These are phyloP conservation scores for Carterocephalus palaemon DNA, from an alignment of 2,888 invertebrate genomes.

Conservation along the genomic window DNA sequence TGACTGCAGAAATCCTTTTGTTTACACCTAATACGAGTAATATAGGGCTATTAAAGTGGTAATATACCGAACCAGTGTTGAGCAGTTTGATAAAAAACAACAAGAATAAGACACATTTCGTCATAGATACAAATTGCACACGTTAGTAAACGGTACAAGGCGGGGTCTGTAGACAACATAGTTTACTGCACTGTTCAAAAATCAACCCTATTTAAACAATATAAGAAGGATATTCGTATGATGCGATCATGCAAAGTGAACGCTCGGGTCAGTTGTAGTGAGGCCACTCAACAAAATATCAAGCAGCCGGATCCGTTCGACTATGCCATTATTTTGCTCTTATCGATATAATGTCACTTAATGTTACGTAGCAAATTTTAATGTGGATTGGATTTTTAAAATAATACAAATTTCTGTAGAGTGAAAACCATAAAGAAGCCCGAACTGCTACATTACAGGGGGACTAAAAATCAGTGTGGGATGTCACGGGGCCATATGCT, in stretches of 20 bases:
- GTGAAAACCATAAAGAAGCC: too few relatives aligned
- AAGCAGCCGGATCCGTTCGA: slow-evolving; percentile 60
- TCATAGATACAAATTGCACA: slow-evolving; percentile 57
- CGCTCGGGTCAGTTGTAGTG: slow-evolving; percentile 56
- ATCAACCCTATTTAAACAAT: slow-evolving; percentile 33
- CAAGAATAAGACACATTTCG: slow-evolving; percentile 40
- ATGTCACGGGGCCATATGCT: too few relatives aligned
- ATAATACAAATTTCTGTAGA: too few relatives aligned
- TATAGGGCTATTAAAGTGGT: not conserved
- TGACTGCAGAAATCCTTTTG: slow-evolving; percentile 5
- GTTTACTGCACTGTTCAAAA: not conserved
- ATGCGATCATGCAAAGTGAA: slow-evolving; percentile 46
- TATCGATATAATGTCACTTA: slow-evolving; percentile 21
- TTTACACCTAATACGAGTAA: not conserved
- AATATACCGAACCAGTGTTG: not conserved
- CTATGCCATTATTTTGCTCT: slow-evolving; percentile 36
- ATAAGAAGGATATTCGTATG: slow-evolving; percentile 38
- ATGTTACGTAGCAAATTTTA: too few relatives aligned
- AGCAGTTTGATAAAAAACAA: slow-evolving; percentile 21
- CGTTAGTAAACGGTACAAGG: slow-evolving; percentile 49
- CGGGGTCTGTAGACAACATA: slow-evolving; percentile 37
- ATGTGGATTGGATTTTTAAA: too few relatives aligned
- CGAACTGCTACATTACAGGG: too few relatives aligned
- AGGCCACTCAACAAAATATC: slow-evolving; percentile 70
- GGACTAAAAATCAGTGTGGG: too few relatives aligned